phyloP scores from a whole-genome alignment of 2,797 vertebrate genomes.

The Tragelaphus oryx region DNA sequence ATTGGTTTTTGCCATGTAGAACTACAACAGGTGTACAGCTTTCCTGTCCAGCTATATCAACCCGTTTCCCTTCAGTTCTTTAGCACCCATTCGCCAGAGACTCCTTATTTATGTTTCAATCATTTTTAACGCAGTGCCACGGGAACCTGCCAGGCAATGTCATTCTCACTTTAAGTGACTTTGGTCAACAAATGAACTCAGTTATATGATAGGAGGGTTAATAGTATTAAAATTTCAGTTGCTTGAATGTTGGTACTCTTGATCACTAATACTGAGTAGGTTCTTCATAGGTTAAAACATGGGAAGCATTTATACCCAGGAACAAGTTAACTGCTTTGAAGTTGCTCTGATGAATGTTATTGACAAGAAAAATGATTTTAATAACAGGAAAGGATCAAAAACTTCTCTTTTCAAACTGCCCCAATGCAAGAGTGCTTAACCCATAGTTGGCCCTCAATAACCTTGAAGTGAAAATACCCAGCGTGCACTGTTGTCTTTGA shows the following conservation, averaged over 20 bases:
- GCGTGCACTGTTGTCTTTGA: not conserved
- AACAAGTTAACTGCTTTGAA: not conserved
- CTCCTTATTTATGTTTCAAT: not conserved
- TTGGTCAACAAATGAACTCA: constrained; percentile 13
- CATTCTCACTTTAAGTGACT: not conserved
- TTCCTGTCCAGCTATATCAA: not conserved
- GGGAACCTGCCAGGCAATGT: not conserved
- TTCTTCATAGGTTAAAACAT: not conserved
- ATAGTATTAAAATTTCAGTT: not conserved
- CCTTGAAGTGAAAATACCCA: not conserved
- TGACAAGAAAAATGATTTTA: constrained; percentile 1
- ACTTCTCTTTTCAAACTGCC: not conserved
- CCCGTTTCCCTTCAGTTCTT: not conserved
- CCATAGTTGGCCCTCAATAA: not conserved
- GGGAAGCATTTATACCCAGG: not conserved
- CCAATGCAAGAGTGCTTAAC: not conserved
- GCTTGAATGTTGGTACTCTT: constrained; percentile 6
- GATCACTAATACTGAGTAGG: not conserved
- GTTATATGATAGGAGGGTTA: not conserved
- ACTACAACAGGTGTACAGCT: constrained; percentile 46
- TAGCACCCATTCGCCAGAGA: not conserved
- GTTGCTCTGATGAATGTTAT: not conserved
- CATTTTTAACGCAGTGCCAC: not conserved
- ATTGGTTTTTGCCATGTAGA: not conserved
- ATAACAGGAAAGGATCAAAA: not conserved